Evolutionary conservation across 1,140 invertebrate genomes (phyloP), one percentile per base, ranked within the genome.

Genomic region (Wiebesia pumilae): DNA sequence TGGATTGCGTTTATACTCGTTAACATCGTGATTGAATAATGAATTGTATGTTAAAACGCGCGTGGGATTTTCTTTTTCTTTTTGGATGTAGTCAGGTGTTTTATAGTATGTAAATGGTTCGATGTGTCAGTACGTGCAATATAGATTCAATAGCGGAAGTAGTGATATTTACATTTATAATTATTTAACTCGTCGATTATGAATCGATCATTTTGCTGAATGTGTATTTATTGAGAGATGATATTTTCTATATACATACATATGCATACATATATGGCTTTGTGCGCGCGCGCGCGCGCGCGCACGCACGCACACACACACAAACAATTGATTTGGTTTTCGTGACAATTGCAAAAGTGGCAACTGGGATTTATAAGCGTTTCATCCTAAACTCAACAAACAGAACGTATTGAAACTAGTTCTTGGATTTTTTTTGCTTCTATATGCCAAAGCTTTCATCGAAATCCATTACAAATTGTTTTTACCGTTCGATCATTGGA

Each of bases 161-260:
- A 80, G 81, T 54, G 75, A 84, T 79, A 79, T 67, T 33, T 67
- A 75, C 67, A 33, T 62, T 62, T 62, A 62, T 86, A 30, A 86
- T 86, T 78, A 79, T 83, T 54, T 65, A 9, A 35, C 24, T n/a
- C 35, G 24, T 73, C 84, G n/a, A 38, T 73, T 81, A 73, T 73
- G n/a, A 62, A 73, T 62, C 38, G 54, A 65, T 12, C 35, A 75
- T 38, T 27, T 58, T 10, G 9, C 78, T 47, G 47, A 85, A 14
- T 84, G 83, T 27, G 43, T 73, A 73, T 86, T 86, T 69, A 77
- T 47, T 69, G 10, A 81, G 43, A 86, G 35, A 43, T 24, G 51
- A 81, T 85, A 81, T 85, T 85, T 85, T 85, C 58, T 54, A 80
- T 80, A 71, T 67, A 75, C 30, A 65, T 35, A 79, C 35, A 69